Conservation (phyloP, 2,113 vertebrate genomes). For the Phrynosoma blainvillii region DNA sequence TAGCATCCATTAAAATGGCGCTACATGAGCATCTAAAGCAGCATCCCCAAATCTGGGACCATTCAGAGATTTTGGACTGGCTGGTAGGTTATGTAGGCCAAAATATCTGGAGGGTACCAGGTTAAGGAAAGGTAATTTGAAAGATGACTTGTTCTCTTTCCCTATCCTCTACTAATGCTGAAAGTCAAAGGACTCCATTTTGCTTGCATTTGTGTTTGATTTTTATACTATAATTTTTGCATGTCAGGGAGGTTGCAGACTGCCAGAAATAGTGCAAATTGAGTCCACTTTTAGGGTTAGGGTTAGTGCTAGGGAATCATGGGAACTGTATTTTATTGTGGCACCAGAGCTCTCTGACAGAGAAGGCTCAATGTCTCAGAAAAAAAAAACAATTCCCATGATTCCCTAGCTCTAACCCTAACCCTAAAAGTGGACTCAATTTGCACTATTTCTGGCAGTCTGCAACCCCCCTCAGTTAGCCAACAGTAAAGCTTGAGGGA, state of each 20-base stretch:
- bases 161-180: background rate
- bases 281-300: no score
- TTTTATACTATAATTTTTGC: background rate
- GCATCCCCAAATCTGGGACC: background rate
- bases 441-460: no score
- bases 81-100: background rate
- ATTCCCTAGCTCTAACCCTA: no score
- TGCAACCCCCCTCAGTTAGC: no score
- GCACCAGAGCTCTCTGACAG: no score
- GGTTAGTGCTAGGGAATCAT: no score
- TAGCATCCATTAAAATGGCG: background rate
- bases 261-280: no score
- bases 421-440: no score
- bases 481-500: background rate
- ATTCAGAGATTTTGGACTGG: background rate
- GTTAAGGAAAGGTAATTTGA: slow-evolving; percentile 24
- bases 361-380: no score
- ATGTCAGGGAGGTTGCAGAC: no score
- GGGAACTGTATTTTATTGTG: no score
- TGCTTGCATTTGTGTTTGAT: background rate
- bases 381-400: no score
- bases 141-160: slow-evolving; percentile 21
- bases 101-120: background rate
- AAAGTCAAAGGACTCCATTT: background rate
- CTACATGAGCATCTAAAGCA: background rate